Evolutionary conservation across 2,888 invertebrate genomes (phyloP).

Genomic region (Salpingus planirostris): DNA sequence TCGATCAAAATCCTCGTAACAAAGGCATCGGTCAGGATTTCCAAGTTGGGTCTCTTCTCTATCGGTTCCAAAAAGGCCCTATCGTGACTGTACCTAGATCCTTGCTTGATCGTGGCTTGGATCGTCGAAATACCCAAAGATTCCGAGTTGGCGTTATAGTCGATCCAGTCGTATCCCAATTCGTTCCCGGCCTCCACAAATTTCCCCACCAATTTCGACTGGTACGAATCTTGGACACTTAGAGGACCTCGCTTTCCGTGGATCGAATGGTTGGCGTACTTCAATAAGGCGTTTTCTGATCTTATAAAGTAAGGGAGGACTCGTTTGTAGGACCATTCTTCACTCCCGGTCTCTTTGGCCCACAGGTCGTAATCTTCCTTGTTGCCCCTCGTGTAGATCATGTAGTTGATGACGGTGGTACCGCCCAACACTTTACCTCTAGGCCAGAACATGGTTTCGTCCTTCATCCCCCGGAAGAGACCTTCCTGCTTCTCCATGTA

Average conservation of each 20-base stretch:
- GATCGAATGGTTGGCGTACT: conserved; percentile 44
- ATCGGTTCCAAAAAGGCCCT: conserved; percentile 51
- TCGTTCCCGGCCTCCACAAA: conserved; percentile 29
- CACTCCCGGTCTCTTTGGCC: conserved; percentile 54
- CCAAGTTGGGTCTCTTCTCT: conserved; percentile 48
- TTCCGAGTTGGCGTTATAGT: conserved; percentile 38
- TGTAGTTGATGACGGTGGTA: conserved; percentile 52
- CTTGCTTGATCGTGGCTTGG: conserved; percentile 43
- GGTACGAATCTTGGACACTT: conserved; percentile 50
- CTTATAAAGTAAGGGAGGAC: conserved; percentile 44
- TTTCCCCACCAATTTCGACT: conserved; percentile 14
- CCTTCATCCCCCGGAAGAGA: conserved; percentile 27
- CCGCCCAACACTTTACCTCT: conserved; percentile 53
- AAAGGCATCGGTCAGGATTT: conserved; percentile 46
- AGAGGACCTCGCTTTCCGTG: conserved; percentile 50
- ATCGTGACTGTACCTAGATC: conserved; percentile 48
- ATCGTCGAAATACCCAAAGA: conserved; percentile 40
- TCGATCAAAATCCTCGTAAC: conserved; percentile 52
- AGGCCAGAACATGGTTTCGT: conserved; percentile 38
- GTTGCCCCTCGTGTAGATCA: conserved; percentile 69
- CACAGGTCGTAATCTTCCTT: conserved; percentile 58
- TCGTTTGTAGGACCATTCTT: conserved; percentile 54
- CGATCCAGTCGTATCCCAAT: conserved; percentile 37
- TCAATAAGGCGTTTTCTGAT: conserved; percentile 44
- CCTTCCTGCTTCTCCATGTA: conserved; percentile 28